Conservation (phyloP, 1,140 invertebrate species). For the Sminthurides bifidus region DNA sequence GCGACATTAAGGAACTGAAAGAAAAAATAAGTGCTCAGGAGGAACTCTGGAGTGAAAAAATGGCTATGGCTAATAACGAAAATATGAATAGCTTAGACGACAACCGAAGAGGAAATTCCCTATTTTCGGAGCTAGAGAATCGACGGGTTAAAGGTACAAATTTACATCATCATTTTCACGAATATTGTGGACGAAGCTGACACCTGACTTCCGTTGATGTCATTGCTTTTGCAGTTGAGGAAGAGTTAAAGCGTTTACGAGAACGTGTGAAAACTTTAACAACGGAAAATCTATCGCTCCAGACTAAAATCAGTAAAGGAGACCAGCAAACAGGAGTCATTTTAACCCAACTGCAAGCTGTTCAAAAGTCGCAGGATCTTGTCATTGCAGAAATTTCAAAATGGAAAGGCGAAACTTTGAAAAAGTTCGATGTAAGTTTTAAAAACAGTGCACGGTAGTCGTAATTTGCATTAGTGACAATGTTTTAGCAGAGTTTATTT, state of each 20-base stretch:
- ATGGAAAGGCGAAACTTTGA: background rate
- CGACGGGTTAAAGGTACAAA: background rate
- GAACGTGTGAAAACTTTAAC: background rate
- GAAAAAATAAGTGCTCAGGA: conserved; percentile 1
- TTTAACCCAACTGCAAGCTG: background rate
- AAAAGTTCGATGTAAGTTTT: too few relatives aligned
- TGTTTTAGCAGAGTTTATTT: too few relatives aligned
- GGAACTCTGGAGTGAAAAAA: background rate
- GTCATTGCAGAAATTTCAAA: background rate
- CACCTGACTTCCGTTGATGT: too few relatives aligned
- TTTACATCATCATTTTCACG: background rate
- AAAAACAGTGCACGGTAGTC: too few relatives aligned
- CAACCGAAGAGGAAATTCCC: background rate
- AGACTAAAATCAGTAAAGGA: background rate
- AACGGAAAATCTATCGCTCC: background rate
- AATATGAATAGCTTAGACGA: background rate
- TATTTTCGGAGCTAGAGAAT: background rate
- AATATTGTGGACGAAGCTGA: background rate
- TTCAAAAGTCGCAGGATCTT: background rate
- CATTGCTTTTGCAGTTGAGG: background rate
- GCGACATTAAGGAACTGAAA: background rate
- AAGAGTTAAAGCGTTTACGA: background rate
- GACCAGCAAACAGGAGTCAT: background rate
- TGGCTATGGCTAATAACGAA: background rate
- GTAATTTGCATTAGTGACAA: too few relatives aligned